Conservation (phyloP, 2,888 invertebrate genomes). For the Ormyrus labotus region DNA sequence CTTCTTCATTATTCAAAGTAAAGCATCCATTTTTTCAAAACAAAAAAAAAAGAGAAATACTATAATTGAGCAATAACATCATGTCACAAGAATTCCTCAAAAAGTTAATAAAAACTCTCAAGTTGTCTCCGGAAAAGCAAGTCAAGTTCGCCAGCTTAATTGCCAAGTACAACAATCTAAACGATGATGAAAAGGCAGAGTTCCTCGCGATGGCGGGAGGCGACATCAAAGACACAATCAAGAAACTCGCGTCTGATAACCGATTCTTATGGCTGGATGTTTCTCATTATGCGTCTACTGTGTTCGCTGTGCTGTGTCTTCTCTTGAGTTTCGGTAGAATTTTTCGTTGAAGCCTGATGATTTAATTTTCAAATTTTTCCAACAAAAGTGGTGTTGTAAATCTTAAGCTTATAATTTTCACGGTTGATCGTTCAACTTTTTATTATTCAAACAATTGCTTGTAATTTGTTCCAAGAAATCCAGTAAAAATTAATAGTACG, state of each 20-base stretch:
- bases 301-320: not conserved
- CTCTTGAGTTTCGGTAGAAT: not conserved
- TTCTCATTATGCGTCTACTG: not conserved
- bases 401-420: too few species aligned
- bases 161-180: conserved; percentile 62
- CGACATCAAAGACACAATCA: conserved; percentile 67
- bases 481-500: too few species aligned
- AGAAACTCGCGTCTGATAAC: conserved; percentile 61
- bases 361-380: conserved; percentile 11
- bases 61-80: too few species aligned
- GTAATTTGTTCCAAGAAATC: too few species aligned
- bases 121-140: conserved; percentile 52
- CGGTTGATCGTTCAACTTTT: too few species aligned
- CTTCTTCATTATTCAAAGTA: too few species aligned
- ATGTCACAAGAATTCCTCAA: too few species aligned
- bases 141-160: conserved; percentile 60
- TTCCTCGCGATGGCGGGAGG: conserved; percentile 66
- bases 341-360: not conserved
- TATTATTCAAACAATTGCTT: too few species aligned
- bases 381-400: too few species aligned
- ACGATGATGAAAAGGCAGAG: conserved; percentile 71
- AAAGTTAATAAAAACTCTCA: too few species aligned
- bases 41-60: too few species aligned
- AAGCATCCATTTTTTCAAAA: too few species aligned
- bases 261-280: not conserved